Base-by-base conservation (phyloP, 2,797 vertebrate species). In the Miichthys miiuy region DNA sequence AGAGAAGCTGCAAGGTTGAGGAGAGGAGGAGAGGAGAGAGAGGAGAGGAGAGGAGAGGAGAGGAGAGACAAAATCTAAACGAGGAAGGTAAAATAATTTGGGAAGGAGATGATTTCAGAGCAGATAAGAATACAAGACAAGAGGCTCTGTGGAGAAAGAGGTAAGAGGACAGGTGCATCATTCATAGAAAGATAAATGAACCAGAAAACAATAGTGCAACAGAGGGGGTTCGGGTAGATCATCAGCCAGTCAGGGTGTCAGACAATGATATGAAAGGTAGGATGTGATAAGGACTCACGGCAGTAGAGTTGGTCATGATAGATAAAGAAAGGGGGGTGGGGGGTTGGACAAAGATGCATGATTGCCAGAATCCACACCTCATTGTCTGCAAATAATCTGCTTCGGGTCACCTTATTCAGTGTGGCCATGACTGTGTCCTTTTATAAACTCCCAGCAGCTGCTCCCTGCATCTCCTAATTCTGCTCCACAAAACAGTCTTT, bases 361-460 rank as follows among this genome's bases (percentile, higher is more conserved):
- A 60, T 76, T 80, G 81, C 76, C 80, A 84, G 71, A 75, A 79
- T 68, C 74, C 77, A 80, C 81, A 83, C 23, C 77, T 88, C 68
- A 65, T 80, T 77, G 84, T 87, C 81, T 74, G 82, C 70, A 88
- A 87, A 87, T 84, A 88, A 74, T 81, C 80, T 81, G 87, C 62
- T 46, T 27, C 9, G 3, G 82, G 87, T 84, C 78, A 88, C 83
- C 64, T 82, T 82, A 68, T 70, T 70, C 54, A 56, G 71, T 34
- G 44, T 17, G 23, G 38, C 48, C 12, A 21, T 5, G 46, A 48
- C 68, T 44, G 54, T 54, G 65, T 56, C 72, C 52, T 56, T 14
- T 12, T 6, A 16, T 72, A 25, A 54, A 54, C 62, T 55, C n/a
- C 52, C 25, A 46, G 54, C 68, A 75, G 34, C 72, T 68, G 23